Evolutionary conservation across 1,140 invertebrate species (phyloP), one percentile per base, ranked within the genome.

Genomic region (Saccostrea cuccullata): DNA sequence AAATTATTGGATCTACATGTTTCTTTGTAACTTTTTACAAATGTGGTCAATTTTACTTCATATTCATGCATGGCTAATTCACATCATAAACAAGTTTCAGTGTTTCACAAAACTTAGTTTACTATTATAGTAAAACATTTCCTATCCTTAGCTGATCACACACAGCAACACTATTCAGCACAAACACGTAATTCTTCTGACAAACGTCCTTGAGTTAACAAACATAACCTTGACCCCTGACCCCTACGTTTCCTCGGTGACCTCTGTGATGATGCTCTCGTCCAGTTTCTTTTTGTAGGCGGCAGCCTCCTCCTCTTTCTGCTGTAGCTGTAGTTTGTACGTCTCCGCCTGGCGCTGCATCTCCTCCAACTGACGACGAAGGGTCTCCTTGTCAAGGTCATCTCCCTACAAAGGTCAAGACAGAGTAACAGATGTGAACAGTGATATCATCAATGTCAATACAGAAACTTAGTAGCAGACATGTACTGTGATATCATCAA

Each of bases 301-400:
- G 40, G 93, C 94, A 36, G 93, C 93, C 87, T 94, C 94, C 84
- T 92, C 90, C 82, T 94, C 92, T 84, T 94, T 94, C 82, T 90
- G 86, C 70, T 91, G 56, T 8, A 94, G 85, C 89, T 94, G 92
- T 20, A 90, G 89, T 88, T 93, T 93, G 90, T 92, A 94, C 13
- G 91, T 87, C 82, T 93, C 92, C 4, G 92, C 91, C 86, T 94
- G 90, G 89, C 89, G 91, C 87, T 93, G 92, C 26, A 93, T 89
- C 70, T 90, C 91, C 82, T 94, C 92, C 40, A 94, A 84, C 83
- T 94, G 93, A 83, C 91, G 87, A 70, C 91, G 86, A n/a, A 94
- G 89, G 64, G 89, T 90, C 9, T 91, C 87, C 12, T 89, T 90
- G 13, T 90, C 91, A 11, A 86, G 55, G 15, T 84, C 87, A 17